Evolutionary conservation across 2,888 invertebrate genomes (phyloP), one percentile per base, ranked within the genome.

Genomic region (Synanthedon tipuliformis): DNA sequence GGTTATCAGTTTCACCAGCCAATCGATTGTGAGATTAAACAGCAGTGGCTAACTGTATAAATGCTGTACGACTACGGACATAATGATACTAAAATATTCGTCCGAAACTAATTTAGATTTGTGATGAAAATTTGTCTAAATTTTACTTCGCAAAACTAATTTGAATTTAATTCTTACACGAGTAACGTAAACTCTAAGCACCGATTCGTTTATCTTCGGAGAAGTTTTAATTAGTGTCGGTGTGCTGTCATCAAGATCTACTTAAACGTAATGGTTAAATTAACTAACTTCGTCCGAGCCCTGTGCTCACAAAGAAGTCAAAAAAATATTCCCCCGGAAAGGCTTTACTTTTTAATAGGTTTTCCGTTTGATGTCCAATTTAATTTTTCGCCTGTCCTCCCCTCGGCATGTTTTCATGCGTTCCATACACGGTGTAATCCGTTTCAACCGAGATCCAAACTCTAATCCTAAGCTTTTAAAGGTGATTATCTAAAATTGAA

Each of bases 141-240:
- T 10, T 34, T 34, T 48, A 51, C 45, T 12, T 48, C 16, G 23
- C 16, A 10, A 51, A 41, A 50, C n/a, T 4, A 13, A 15, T 7
- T 48, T 48, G 40, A 51, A 51, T 40, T 51, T 15, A 34, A 40
- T 50, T 34, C 34, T 34, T 34, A 34, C 34, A 34, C 34, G 34
- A 34, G 34, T 34, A 34, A 34, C 34, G 34, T 34, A 3, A 34
- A 34, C 34, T 10, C 34, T 10, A 34, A 8, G 34, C 10, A 34
- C 34, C 34, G 34, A 34, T 34, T 34, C 34, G 8, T 34, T 34
- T 34, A 34, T 34, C 34, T 34, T 34, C 34, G 41, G 55, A 56
- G 58, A 71, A 72, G 59, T 72, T 71, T 72, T 72, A 71, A 71
- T 72, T 69, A 69, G 63, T 63, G 59, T 56, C 53, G 61, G 50